Percentiles rank a stretch among this genome's conserved stretches.
Evolutionary conservation across 1,140 invertebrate genomes (phyloP).

Genomic region (Triops longicaudatus): DNA sequence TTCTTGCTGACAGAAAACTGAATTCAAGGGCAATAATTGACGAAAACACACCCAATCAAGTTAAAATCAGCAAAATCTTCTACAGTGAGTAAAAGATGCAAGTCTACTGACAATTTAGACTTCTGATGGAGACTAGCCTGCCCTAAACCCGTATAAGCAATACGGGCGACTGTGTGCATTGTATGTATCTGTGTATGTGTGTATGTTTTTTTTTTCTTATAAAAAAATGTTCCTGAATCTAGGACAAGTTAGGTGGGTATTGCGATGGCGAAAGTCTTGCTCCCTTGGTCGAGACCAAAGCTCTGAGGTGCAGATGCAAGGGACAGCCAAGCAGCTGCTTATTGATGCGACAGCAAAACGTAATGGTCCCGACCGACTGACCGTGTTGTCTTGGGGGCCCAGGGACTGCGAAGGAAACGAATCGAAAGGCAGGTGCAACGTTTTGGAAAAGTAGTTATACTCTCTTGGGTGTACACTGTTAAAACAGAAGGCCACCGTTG

Average conservation of each 20-base stretch:
- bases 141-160: no score
- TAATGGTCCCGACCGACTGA: slow-evolving; percentile 14
- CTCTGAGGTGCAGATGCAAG: not conserved
- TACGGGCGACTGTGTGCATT: no score
- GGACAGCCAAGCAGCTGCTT: slow-evolving; percentile 13
- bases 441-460: not conserved
- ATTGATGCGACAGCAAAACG: slow-evolving; percentile 6
- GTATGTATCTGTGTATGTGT: no score
- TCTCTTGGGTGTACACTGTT: not conserved
- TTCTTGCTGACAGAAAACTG: no score
- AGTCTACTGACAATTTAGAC: no score
- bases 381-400: slow-evolving; percentile 2
- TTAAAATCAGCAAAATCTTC: no score
- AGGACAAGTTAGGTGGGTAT: not conserved
- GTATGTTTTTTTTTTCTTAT: not conserved
- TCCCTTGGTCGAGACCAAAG: not conserved
- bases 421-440: not conserved
- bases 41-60: no score
- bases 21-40: no score
- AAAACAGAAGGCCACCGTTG: not conserved
- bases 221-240: not conserved
- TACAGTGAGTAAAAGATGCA: no score
- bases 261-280: slow-evolving; percentile 2
- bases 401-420: not conserved
- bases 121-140: no score